Conservation (phyloP, 2,797 vertebrate species). For the Centroberyx gerrardi region DNA sequence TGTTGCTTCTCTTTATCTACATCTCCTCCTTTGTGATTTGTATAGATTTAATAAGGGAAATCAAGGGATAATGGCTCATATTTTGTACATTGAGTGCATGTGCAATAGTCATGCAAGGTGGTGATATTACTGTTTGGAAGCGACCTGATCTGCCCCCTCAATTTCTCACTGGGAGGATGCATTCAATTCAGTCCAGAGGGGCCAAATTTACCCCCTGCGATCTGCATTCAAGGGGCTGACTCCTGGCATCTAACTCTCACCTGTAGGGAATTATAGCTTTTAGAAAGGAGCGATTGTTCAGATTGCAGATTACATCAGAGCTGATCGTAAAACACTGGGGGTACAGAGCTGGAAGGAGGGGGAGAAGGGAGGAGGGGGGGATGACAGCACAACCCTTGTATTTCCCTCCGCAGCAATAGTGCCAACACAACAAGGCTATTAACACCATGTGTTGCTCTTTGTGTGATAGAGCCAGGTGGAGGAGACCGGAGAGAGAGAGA, state of each 20-base stretch:
- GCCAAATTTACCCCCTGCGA: constrained; percentile 38
- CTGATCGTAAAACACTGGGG: constrained; percentile 45
- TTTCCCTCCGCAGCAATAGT: constrained; percentile 52
- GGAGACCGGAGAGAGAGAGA: not conserved
- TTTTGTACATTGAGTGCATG: too few relatives aligned
- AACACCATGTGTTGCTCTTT: constrained; percentile 43
- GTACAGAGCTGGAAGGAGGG: not conserved
- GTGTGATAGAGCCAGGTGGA: constrained; percentile 61
- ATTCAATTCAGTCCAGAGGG: constrained; percentile 43
- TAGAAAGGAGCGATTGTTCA: constrained; percentile 65
- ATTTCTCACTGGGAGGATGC: constrained; percentile 27
- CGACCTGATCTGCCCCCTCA: constrained; percentile 22
- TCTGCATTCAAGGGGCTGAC: constrained; percentile 31
- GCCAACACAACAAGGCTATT: constrained; percentile 69
- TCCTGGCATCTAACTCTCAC: constrained; percentile 21
- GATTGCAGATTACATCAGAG: constrained; percentile 47
- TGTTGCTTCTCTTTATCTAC: too few relatives aligned
- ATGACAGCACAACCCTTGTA: constrained; percentile 57
- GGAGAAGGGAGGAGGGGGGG: not conserved
- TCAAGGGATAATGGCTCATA: too few relatives aligned
- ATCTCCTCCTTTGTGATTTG: too few relatives aligned
- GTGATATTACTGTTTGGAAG: not conserved
- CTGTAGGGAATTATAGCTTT: constrained; percentile 38
- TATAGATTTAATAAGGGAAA: too few relatives aligned
- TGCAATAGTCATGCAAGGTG: not conserved